Conservation (phyloP, 1,140 invertebrate species). For the Drosophila melanica region DNA sequence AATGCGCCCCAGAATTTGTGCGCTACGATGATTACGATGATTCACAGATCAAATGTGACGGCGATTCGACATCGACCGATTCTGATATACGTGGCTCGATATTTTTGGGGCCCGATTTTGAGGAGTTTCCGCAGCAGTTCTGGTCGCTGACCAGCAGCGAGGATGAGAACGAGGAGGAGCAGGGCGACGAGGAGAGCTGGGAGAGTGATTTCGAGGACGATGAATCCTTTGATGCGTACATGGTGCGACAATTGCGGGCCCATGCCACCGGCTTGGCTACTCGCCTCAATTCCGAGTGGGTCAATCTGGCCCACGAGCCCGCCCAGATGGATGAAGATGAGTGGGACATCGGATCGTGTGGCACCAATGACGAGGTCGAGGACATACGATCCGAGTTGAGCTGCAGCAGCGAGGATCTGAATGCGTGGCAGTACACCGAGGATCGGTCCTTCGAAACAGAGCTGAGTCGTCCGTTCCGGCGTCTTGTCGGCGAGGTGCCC, state of each 20-base stretch:
- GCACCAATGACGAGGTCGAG: slow-evolving; percentile 2
- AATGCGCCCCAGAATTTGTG: not conserved
- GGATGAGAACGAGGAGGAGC: slow-evolving; percentile 3
- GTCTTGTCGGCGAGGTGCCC: slow-evolving; percentile 22
- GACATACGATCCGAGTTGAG: not conserved
- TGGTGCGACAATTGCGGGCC: slow-evolving; percentile 10
- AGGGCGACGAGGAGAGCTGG: slow-evolving; percentile 25
- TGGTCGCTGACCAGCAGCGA: slow-evolving; percentile 20
- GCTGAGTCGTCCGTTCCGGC: slow-evolving; percentile 18
- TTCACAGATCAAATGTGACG: not conserved
- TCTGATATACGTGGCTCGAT: not conserved
- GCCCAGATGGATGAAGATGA: not conserved
- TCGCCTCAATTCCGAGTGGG: not conserved
- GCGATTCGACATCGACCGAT: not conserved
- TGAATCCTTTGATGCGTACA: slow-evolving; percentile 20
- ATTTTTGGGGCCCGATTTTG: not conserved
- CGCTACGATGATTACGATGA: not conserved
- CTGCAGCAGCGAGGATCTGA: slow-evolving; percentile 8
- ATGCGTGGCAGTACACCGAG: slow-evolving; percentile 17
- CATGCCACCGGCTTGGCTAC: not conserved
- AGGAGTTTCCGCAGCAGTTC: not conserved
- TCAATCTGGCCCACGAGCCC: not conserved
- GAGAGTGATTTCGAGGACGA: slow-evolving; percentile 15
- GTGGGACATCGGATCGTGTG: not conserved
- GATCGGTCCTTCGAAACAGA: slow-evolving; percentile 30